Evolutionary conservation across 1,140 invertebrate genomes (phyloP).

Genomic region (Hormaphis cornu): DNA sequence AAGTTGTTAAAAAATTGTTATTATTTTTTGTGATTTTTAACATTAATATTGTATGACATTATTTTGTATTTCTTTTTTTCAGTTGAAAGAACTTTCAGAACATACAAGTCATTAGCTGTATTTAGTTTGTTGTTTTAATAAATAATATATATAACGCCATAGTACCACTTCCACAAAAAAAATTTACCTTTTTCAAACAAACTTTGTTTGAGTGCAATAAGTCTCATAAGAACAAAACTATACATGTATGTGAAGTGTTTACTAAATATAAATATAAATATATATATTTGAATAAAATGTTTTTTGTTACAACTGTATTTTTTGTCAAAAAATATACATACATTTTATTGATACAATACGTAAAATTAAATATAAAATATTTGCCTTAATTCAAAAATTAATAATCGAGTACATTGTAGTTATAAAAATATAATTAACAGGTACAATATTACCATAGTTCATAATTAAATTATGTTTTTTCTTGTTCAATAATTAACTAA

Average conservation of each 20-base stretch:
- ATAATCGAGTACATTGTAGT: too few species aligned
- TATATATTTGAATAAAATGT: neutral
- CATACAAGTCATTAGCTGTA: neutral
- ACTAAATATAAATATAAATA: conserved; percentile 12
- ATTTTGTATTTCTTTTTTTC: conserved; percentile 36
- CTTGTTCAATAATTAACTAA: neutral
- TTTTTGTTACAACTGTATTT: neutral
- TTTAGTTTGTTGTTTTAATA: neutral
- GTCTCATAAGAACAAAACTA: neutral
- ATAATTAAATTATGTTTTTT: neutral
- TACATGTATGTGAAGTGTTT: neutral
- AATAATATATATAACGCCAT: neutral
- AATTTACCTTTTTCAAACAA: neutral
- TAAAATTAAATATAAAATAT: too few species aligned
- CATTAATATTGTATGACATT: neutral
- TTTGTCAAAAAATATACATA: too few species aligned
- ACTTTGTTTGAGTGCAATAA: neutral
- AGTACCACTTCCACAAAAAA: neutral
- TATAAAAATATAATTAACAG: neutral
- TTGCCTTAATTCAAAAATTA: too few species aligned
- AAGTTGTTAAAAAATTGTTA: too few species aligned
- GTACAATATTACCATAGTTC: neutral
- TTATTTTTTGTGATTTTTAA: too few species aligned
- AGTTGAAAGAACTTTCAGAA: neutral
- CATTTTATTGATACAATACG: too few species aligned